phyloP scores from a whole-genome alignment of 1,140 invertebrate genomes.

The Musca vetustissima region DNA sequence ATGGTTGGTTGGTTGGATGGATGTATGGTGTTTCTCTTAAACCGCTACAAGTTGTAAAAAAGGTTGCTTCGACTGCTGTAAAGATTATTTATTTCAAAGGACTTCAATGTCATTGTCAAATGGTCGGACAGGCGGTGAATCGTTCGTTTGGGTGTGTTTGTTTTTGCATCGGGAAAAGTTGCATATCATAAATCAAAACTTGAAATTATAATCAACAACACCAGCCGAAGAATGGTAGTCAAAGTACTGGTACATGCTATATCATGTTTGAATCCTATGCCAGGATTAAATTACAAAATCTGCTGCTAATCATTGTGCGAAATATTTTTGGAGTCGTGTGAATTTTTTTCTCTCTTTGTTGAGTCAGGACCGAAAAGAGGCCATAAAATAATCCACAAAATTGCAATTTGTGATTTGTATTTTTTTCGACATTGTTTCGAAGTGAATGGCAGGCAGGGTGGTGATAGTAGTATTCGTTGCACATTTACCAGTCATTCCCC shows the following conservation, averaged over 20 bases:
- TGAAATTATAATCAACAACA: constrained; percentile 8
- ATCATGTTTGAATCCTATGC: not conserved
- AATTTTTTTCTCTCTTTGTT: not conserved
- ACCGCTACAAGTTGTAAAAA: constrained; percentile 21
- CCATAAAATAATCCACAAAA: not conserved
- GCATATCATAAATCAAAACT: constrained; percentile 12
- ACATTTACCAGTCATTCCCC: constrained; percentile 33
- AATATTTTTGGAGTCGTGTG: constrained; percentile 11
- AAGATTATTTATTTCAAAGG: not conserved
- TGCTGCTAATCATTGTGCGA: constrained; percentile 25
- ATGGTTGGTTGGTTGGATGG: not conserved
- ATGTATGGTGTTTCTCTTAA: constrained; percentile 9
- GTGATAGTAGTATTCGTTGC: not conserved
- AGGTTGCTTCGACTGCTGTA: not conserved
- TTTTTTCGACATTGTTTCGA: not conserved
- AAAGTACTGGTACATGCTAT: not conserved
- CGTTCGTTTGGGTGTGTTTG: not conserved
- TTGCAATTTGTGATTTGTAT: not conserved
- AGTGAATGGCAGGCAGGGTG: no score
- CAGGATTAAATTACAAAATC: not conserved
- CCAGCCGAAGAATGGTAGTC: not conserved
- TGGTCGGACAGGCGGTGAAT: no score
- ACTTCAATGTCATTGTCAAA: not conserved
- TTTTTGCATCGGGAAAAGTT: not conserved
- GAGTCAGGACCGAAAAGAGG: not conserved